Conservation (phyloP, 1,140 invertebrate genomes). For the Plectrocnemia conspersa region DNA sequence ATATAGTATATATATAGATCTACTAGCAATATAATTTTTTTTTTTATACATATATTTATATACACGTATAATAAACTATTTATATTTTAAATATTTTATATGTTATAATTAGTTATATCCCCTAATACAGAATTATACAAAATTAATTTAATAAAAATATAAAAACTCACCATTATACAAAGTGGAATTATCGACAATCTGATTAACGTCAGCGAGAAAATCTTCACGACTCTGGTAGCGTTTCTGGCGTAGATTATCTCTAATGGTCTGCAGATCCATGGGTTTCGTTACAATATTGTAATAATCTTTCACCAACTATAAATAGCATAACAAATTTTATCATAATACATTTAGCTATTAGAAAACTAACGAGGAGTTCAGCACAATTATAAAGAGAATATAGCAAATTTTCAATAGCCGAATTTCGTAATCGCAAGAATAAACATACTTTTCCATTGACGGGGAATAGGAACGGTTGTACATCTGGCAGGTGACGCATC, state of each 20-base stretch:
- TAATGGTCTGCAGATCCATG: conserved; percentile 96
- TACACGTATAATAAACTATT: too few relatives aligned
- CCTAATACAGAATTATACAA: too few relatives aligned
- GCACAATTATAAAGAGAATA: not conserved
- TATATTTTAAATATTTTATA: too few relatives aligned
- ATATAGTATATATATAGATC: too few relatives aligned
- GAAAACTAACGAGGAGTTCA: not conserved
- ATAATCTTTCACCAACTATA: conserved; percentile 86
- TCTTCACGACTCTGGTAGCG: conserved; percentile 92
- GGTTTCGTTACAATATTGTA: conserved; percentile 86
- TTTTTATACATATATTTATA: too few relatives aligned
- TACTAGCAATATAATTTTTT: too few relatives aligned
- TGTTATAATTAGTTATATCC: too few relatives aligned
- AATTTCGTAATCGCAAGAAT: not conserved
- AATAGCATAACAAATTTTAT: conserved; percentile 23
- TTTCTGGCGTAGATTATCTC: conserved; percentile 87
- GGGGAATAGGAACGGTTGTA: conserved; percentile 88
- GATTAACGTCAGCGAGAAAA: conserved; percentile 90
- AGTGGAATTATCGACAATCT: conserved; percentile 93
- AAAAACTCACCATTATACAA: conserved; percentile 76
- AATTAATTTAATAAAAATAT: too few relatives aligned
- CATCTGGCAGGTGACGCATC: conserved; percentile 87
- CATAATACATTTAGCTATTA: conserved; percentile 5
- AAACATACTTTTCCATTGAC: conserved; percentile 81
- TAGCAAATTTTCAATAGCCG: conserved; percentile 5